Conservation (phyloP, 2,888 invertebrate genomes). For the Frankliniella fusca region DNA sequence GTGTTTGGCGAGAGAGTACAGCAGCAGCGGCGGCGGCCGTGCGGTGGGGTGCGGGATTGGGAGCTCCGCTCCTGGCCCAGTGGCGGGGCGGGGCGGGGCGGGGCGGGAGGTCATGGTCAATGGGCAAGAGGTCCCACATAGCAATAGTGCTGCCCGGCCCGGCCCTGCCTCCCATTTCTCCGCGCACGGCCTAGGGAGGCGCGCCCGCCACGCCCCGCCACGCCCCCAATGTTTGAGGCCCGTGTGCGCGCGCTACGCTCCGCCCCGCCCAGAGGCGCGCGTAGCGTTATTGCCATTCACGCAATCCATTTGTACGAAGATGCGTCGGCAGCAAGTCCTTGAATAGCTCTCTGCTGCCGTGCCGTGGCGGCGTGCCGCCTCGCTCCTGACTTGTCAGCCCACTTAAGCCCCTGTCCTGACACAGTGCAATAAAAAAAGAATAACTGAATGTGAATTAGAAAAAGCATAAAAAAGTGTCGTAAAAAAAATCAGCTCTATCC, state of each 20-base stretch:
- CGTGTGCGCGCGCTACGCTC: neutral
- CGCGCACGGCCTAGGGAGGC: neutral
- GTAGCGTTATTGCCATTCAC: neutral
- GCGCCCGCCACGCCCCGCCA: neutral
- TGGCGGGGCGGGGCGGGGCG: too few relatives aligned
- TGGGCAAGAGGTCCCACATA: neutral
- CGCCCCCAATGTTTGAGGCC: neutral
- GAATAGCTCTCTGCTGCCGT: neutral
- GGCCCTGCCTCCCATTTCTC: neutral
- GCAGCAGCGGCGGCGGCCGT: too few relatives aligned
- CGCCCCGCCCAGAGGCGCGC: neutral
- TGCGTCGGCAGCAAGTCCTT: neutral
- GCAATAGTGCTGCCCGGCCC: neutral
- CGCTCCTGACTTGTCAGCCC: neutral
- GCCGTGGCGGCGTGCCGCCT: neutral
- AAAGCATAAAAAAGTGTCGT: too few relatives aligned
- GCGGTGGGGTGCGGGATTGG: too few relatives aligned
- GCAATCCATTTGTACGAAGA: slow-evolving; percentile 20
- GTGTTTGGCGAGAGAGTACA: too few relatives aligned
- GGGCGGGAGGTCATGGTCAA: neutral
- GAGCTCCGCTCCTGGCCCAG: too few relatives aligned
- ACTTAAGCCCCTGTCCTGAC: too few relatives aligned
- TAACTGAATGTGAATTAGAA: too few relatives aligned
- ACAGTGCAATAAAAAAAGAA: too few relatives aligned
- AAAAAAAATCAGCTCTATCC: too few relatives aligned